phyloP scores from a whole-genome alignment of 2,113 vertebrate species.

The Procavia capensis region DNA sequence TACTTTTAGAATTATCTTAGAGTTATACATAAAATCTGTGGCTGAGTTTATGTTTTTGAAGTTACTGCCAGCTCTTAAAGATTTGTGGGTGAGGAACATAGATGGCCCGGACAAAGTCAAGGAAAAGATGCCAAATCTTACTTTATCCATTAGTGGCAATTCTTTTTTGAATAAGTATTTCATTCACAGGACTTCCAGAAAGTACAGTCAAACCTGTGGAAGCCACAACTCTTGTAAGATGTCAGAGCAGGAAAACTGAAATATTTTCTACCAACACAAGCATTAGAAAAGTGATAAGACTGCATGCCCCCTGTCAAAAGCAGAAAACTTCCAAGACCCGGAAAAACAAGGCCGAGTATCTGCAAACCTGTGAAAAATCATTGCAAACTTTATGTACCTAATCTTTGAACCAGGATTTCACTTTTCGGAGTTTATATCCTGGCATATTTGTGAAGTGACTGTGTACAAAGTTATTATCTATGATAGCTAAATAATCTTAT shows the following conservation, averaged over 20 bases:
- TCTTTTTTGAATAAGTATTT: conserved; percentile 15
- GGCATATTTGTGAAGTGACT: neutral
- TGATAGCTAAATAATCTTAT: neutral
- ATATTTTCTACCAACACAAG: neutral
- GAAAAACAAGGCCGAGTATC: no score
- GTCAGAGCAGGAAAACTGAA: neutral
- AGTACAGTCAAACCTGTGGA: neutral
- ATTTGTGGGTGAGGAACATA: neutral
- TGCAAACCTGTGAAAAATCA: no score
- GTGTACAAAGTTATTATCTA: neutral
- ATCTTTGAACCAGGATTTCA: no score
- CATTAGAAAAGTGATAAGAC: neutral
- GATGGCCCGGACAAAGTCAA: neutral
- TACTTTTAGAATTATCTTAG: neutral
- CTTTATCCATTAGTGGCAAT: neutral
- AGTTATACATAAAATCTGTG: neutral
- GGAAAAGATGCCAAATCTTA: neutral
- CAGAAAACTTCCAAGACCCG: no score
- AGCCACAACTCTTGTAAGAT: neutral
- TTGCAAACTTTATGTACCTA: no score
- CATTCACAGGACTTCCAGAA: conserved; percentile 5
- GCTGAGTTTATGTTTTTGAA: conserved; percentile 38
- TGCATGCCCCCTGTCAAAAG: no score
- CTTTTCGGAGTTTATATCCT: neutral
- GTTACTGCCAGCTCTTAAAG: neutral